These are phyloP conservation scores for Actenoides hombroni DNA, from an alignment of 2,113 vertebrate species.

Conservation along the genomic window DNA sequence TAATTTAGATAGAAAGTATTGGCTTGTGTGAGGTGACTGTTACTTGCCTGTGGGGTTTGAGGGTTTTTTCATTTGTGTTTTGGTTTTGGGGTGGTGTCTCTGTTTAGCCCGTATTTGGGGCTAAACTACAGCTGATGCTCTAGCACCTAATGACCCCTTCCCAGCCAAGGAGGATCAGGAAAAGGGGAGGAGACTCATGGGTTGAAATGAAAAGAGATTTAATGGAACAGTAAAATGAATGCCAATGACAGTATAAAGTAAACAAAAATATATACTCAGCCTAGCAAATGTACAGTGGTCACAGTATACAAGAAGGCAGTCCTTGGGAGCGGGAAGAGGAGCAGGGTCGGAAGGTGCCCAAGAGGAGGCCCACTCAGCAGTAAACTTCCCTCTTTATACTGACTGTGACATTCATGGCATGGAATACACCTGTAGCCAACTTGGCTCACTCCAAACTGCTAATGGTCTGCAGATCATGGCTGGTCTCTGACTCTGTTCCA, in stretches of 20 bases:
- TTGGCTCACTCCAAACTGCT: neutral
- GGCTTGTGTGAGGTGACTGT: fast-evolving
- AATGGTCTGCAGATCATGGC: neutral
- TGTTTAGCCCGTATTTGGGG: neutral
- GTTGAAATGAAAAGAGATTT: neutral
- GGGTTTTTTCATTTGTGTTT: neutral
- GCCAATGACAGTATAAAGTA: no score
- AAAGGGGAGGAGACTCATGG: neutral
- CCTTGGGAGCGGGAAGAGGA: neutral
- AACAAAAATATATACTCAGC: no score
- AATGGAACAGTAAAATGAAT: neutral
- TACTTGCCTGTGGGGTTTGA: neutral
- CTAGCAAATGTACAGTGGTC: neutral
- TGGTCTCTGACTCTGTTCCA: neutral
- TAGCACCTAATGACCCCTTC: neutral
- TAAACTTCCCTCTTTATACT: neutral
- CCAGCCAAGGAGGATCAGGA: neutral
- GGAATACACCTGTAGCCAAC: neutral
- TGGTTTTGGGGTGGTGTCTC: neutral
- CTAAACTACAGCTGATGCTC: neutral
- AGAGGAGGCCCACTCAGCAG: neutral
- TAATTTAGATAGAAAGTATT: neutral
- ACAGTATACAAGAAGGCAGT: neutral
- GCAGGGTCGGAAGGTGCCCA: neutral
- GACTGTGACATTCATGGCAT: neutral